Base-by-base conservation (phyloP, 2,888 invertebrate genomes). In the Hipparchia semele region DNA sequence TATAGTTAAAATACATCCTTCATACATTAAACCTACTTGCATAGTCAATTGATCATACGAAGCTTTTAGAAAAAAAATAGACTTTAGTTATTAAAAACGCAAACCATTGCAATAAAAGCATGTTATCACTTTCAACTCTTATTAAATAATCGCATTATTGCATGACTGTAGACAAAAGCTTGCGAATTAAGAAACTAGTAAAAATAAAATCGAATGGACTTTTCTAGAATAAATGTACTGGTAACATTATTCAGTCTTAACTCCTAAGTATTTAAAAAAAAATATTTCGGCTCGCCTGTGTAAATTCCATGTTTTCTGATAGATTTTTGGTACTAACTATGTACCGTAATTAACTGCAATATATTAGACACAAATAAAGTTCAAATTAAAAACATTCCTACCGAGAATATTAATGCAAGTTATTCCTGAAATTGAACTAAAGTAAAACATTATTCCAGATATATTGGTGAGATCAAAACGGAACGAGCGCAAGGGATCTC, bases 381-480 rank as follows among this genome's bases (percentile, higher is more conserved):
- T n/a, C 13, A 56, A 56, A 23, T 6, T 13, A 2, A 56, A 56
- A 13, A 56, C 2, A 0, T 23, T 56, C 8, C 8, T 13, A 7
- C n/a, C 5, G n/a, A n/a, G n/a, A 7, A 13, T 5, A 54, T n/a
- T 6, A n/a, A 54, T n/a, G 7, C n/a, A 9, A 6, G 2, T 23
- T 58, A 60, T 8, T 39, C 33, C 6, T 39, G 10, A 60, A 33
- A 13, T 51, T 56, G 13, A 69, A 72, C 65, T 67, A 62, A 70
- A 64, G 53, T 56, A 56, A 72, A 65, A 64, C 53, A 54, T 67
- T 71, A 70, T 73, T 71, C 8, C 76, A 97, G 97, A 88, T 97
- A 96, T 82, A 95, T 96, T 79, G 97, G 96, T 6, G 96, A 97
- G 81, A 91, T 95, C 53, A 95, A 95, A 79, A 95, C 96, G 74